Evolutionary conservation across 2,888 invertebrate genomes (phyloP), one percentile per base, ranked within the genome.

Genomic region (Lasius fuliginosus): DNA sequence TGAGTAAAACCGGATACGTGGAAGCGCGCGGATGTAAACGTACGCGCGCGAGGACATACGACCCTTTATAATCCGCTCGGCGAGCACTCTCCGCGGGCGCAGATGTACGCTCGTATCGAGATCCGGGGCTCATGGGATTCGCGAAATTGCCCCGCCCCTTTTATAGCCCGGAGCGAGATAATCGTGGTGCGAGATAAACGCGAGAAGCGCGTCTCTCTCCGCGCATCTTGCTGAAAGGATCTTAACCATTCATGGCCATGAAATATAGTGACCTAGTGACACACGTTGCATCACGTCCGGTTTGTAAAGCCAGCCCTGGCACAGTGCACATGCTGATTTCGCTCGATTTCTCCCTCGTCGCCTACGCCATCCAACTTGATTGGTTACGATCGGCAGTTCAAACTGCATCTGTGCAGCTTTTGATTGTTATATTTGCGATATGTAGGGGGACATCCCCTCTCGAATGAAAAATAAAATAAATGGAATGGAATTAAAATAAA

Each of bases 241-340:
- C 90, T 89, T 86, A 86, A 85, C 90, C 88, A 88, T 88, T 90
- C 89, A 86, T 88, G 86, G 85, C 87, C 64, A 76, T 87, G 87
- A 89, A 90, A 89, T 88, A 85, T 85, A 89, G 87, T 84, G 82
- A 83, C 84, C 74, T 56, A 71, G 83, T 71, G 86, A 84, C 89
- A 89, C 88, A 86, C 86, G 84, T 68, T 64, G 84, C 89, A 76
- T 30, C 40, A 62, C 36, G 83, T 77, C 67, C 81, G 23, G 67
- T 58, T 53, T 82, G 33, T 67, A 75, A 79, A 30, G 65, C 27
- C 53, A 42, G 12, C 30, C 60, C 53, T 64, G 62, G 73, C 33
- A 60, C 15, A 42, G 76, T 85, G 83, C 82, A 74, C 73, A 82
- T 81, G 82, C 42, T 56, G 76, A 56, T 68, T 56, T 56, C 67